Percentiles rank a stretch among this genome's conserved stretches.
phyloP scores from a whole-genome alignment of 2,797 vertebrate species.

The Catostomus latipinnis region DNA sequence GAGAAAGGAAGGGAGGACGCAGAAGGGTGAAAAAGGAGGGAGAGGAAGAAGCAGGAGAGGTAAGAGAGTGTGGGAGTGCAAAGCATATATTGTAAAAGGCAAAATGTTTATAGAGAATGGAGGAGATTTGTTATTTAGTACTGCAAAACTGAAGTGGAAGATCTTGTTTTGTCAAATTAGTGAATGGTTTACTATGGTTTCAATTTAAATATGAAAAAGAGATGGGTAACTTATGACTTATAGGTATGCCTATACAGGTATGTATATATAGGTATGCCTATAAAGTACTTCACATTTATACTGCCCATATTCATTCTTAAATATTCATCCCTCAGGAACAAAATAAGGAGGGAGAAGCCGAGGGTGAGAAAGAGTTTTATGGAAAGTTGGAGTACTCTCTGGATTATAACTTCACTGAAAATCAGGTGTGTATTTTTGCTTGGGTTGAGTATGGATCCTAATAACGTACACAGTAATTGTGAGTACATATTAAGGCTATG shows the following conservation, averaged over 20 bases:
- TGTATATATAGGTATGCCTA: neutral
- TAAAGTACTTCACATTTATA: neutral
- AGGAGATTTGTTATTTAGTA: too few species aligned
- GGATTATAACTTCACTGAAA: slow-evolving; percentile 89
- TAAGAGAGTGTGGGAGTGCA: slow-evolving; percentile 43
- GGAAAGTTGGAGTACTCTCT: slow-evolving; percentile 87
- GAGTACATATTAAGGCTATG: neutral
- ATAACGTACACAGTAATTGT: neutral
- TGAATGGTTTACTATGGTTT: neutral
- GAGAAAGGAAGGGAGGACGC: slow-evolving; percentile 81
- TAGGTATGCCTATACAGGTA: neutral
- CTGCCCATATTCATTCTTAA: neutral
- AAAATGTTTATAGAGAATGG: neutral
- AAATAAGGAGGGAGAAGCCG: slow-evolving; percentile 68
- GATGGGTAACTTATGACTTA: neutral
- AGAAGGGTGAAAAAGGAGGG: slow-evolving; percentile 83
- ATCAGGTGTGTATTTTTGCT: slow-evolving; percentile 73
- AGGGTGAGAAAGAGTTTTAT: slow-evolving; percentile 78
- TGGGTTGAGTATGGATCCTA: neutral
- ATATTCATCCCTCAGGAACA: slow-evolving; percentile 69
- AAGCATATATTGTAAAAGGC: neutral
- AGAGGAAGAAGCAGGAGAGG: slow-evolving; percentile 83
- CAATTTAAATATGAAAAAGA: neutral
- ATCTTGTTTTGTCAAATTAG: neutral
- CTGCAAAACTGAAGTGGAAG: too few species aligned